phyloP scores from a whole-genome alignment of 2,113 vertebrate species.

The Craseonycteris thonglongyai region DNA sequence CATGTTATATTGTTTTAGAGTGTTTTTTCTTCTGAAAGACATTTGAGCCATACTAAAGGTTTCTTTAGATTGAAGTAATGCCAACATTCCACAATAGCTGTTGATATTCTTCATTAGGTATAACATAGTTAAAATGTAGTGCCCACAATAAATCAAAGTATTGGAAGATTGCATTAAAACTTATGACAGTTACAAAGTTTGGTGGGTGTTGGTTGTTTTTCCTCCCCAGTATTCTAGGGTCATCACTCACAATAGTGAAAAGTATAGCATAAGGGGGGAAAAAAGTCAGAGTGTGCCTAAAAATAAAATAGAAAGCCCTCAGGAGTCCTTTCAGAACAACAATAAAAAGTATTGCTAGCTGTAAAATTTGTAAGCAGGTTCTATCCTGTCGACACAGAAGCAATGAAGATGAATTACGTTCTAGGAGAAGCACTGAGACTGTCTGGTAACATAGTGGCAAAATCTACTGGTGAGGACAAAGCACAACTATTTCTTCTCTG shows the following conservation, averaged over 20 bases:
- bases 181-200: constrained; percentile 57
- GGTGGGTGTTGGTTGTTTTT: constrained; percentile 28
- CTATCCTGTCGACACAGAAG: constrained; percentile 69
- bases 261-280: constrained; percentile 52
- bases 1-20: background rate
- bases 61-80: constrained; percentile 5
- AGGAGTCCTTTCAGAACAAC: constrained; percentile 74
- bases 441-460: constrained; percentile 41
- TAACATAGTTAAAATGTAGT: constrained; percentile 57
- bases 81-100: background rate
- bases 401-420: constrained; percentile 74
- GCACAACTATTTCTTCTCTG: constrained; percentile 49
- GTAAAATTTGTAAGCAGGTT: constrained; percentile 75
- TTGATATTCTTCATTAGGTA: constrained; percentile 50
- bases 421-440: constrained; percentile 61
- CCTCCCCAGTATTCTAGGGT: constrained; percentile 48
- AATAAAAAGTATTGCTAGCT: constrained; percentile 75
- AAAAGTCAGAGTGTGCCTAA: constrained; percentile 69
- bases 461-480: constrained; percentile 30
- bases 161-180: constrained; percentile 59
- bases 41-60: background rate
- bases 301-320: constrained; percentile 69
- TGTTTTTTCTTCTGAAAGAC: background rate
- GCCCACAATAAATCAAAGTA: constrained; percentile 70
- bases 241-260: constrained; percentile 76